Conservation (phyloP, 2,888 invertebrate genomes). For the Rhingia rostrata region DNA sequence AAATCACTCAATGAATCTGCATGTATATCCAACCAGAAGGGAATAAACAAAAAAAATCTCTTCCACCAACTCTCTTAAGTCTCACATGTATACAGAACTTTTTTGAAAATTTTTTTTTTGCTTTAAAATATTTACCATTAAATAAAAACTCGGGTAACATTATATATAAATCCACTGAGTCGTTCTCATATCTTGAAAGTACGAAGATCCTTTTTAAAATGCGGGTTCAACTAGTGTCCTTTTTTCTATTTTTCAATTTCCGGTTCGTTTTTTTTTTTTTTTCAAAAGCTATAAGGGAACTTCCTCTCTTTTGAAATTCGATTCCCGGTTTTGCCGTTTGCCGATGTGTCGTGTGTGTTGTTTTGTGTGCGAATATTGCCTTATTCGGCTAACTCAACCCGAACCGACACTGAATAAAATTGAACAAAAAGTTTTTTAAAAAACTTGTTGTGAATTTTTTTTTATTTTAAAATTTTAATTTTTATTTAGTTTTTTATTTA, state of each 20-base stretch:
- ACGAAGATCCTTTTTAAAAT: neutral
- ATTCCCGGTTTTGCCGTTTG: constrained; percentile 76
- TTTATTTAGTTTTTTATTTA: constrained; percentile 10
- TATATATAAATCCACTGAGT: constrained; percentile 56
- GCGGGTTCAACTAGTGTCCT: neutral
- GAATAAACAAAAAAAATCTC: constrained; percentile 23
- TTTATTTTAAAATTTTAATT: constrained; percentile 4
- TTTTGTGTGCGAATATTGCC: constrained; percentile 78
- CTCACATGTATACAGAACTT: constrained; percentile 2
- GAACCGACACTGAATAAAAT: constrained; percentile 23
- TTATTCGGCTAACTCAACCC: constrained; percentile 77
- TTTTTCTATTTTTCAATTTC: constrained; percentile 22
- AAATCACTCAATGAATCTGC: constrained; percentile 24
- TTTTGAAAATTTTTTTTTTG: constrained; percentile 13
- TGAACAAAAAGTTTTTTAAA: neutral
- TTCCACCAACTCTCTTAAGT: constrained; percentile 47
- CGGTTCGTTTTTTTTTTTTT: neutral
- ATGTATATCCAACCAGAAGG: neutral
- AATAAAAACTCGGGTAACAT: constrained; percentile 78
- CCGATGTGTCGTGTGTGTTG: constrained; percentile 62
- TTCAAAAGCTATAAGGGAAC: constrained; percentile 51
- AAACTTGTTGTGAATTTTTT: constrained; percentile 23
- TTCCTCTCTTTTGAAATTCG: constrained; percentile 79
- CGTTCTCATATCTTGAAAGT: constrained; percentile 41
- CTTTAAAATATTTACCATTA: constrained; percentile 75